Base-by-base conservation (phyloP, 1,140 invertebrate genomes). In the Temnothorax nylanderi region DNA sequence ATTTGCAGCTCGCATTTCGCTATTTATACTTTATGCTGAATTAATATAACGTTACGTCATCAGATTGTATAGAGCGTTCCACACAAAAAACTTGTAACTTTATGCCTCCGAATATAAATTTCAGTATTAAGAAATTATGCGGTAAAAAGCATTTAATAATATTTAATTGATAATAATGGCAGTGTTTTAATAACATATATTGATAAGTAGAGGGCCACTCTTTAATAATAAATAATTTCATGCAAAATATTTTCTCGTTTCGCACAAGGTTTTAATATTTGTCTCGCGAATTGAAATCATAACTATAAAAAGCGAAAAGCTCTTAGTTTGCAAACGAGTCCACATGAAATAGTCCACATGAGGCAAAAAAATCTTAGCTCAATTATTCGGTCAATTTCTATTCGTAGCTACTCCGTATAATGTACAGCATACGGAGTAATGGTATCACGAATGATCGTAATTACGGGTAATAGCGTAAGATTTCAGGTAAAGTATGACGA, bases 401-500 rank as follows among this genome's bases (percentile, higher is more conserved):
- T n/a, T 37, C 11, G 54, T 18, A 47, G 21, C 11, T 67, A 32
- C 5, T 26, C 4, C 32, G 37, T 11, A 4, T 7, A 18, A 13
- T n/a, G 51, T 69, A 65, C 26, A 10, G n/a, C 54, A 21, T 44
- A 34, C 16, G 13, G 21, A 65, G n/a, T 26, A 26, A 26, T 56
- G 4, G 37, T 71, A 56, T 71, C 47, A 37, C 21, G 21, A 58
- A 58, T 32, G 26, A 34, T 60, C 11, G 11, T 54, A 80, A 80
- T 67, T 67, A 60, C 65, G 16, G 6, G 51, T 21, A 80, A 80
- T 58, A 82, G 26, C 47, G 47, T 82, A 82, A 58, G 64, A 72
- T 82, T 82, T 82, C 78, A 72, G 65, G 8, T 26, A 71, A 47
- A 82, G 41, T 58, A 69, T 34, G 64, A 34, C 47, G 44, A 78